phyloP scores from a whole-genome alignment of 2,888 invertebrate species.

The Hymenopus coronatus region DNA sequence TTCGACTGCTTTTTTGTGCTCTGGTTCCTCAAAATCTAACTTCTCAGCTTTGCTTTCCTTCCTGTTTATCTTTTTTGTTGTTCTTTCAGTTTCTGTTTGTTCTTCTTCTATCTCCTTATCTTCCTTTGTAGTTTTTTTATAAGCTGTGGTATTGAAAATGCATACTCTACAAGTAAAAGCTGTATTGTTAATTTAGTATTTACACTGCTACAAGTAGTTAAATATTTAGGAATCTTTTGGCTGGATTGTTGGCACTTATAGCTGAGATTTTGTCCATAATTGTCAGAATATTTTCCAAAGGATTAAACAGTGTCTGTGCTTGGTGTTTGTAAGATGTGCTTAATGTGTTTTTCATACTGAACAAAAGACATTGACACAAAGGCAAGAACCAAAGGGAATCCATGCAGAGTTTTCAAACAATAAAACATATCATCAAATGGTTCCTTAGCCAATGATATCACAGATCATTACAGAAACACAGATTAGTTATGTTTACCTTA shows the following conservation, averaged over 20 bases:
- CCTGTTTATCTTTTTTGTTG: conserved; percentile 27
- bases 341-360: neutral
- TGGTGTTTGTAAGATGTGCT: neutral
- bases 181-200: neutral
- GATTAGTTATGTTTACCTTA: neutral
- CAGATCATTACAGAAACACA: neutral
- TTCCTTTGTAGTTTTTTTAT: conserved; percentile 44
- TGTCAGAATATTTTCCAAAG: neutral
- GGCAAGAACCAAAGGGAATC: neutral
- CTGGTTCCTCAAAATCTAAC: conserved; percentile 16
- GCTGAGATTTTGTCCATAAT: no score
- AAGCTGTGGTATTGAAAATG: conserved; percentile 11
- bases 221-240: neutral
- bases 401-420: neutral
- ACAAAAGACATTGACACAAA: neutral
- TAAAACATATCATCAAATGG: neutral
- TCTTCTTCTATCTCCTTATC: conserved; percentile 38
- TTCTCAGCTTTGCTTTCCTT: conserved; percentile 25
- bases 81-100: conserved; percentile 47
- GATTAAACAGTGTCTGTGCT: neutral
- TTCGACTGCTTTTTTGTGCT: conserved; percentile 33
- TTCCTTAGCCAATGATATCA: neutral
- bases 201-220: no score
- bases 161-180: neutral
- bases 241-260: neutral